Base-by-base conservation (phyloP, 2,888 invertebrate species). In the Perdita meconis region DNA sequence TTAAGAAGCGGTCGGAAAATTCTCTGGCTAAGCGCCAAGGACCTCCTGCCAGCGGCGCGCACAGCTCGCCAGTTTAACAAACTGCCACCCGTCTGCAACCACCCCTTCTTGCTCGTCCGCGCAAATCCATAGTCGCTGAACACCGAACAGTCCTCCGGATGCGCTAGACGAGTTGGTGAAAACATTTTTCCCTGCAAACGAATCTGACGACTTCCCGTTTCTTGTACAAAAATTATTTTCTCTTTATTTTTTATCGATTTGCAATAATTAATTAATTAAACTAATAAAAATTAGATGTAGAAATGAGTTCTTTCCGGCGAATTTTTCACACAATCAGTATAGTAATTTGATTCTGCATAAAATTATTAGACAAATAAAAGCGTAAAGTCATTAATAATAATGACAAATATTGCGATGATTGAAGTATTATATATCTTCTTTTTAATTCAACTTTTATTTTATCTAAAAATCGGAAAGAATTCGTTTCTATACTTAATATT, bases 11-110 rank as follows among this genome's bases (percentile, higher is more conserved):
- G 64, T 44, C 57, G 68, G 81, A 64, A 80, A 84, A 83, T 84
- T 78, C 56, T 50, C 69, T 85, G 85, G 84, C 78, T 47, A 64
- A 59, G 57, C 55, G 83, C 84, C 84, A 84, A 72, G 30, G 50
- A 53, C 36, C 61, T 55, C 38, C 70, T 50, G 74, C 56, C 51
- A 55, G 53, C 63, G 56, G 47, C 59, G 30, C 60, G 66, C 47
- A 57, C 67, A 59, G 50, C 63, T 77, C 67, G 56, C 73, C 67
- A 53, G 63, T 78, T 80, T 73, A 73, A 73, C 78, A 78, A 76
- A 79, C 76, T 80, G 42, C 71, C 79, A 69, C 53, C 74, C 72
- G 66, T 77, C 83, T 74, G 63, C 44, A 47, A 44, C 64, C 80
- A 64, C 70, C 80, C n/a, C 69, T 56, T 44, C 38, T 26, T 36